Evolutionary conservation across 2,113 vertebrate genomes (phyloP), one percentile per base, ranked within the genome.

Genomic region (Rostratula benghalensis): DNA sequence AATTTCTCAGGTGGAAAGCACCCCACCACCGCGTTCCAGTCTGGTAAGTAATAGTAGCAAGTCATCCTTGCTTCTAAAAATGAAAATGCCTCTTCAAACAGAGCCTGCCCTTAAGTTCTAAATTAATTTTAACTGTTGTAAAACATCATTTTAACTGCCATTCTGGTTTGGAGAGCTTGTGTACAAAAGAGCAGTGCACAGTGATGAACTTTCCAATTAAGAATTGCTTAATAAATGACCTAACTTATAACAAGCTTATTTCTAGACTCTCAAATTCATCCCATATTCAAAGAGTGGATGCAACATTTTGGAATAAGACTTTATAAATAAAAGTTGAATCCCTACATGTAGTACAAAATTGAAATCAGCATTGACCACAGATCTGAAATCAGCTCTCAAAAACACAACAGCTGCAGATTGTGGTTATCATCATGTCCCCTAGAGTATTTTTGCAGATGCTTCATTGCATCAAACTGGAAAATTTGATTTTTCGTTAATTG

Each of bases 361-460:
- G 35, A 91, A 93, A 81, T 95, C 83, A 81, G 18, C 43, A 20
- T 2, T 68, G 53, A 92, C 69, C 73, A 51, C 80, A 89, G 60
- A 87, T 78, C 69, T 91, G 89, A 89, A 86, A 92, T 89, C 73
- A 79, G 68, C 45, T 75, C 73, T 78, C 87, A 87, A 2, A 45
- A 94, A 50, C 64, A 48, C 39, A 93, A 75, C 83, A 94, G 87
- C 94, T 95, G 93, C 81, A 89, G 69, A 79, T 6, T 81, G 43
- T 75, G 64, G 91, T 89, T 95, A 84, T 94, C 73, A 63, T 83
- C 73, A 24, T 25, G 57, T 93, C 53, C 74, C 93, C 91, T 33
- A 11, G 93, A 95, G 69, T 79, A 82, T 82, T 84, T 95, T 60
- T 79, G 39, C 94, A 97, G 93, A 96, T 95, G 73, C 64, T 91